Percentiles rank a stretch among this genome's conserved stretches.
These are phyloP conservation scores for Orthosia gracilis DNA, from an alignment of 2,888 invertebrate species.

Conservation along the genomic window DNA sequence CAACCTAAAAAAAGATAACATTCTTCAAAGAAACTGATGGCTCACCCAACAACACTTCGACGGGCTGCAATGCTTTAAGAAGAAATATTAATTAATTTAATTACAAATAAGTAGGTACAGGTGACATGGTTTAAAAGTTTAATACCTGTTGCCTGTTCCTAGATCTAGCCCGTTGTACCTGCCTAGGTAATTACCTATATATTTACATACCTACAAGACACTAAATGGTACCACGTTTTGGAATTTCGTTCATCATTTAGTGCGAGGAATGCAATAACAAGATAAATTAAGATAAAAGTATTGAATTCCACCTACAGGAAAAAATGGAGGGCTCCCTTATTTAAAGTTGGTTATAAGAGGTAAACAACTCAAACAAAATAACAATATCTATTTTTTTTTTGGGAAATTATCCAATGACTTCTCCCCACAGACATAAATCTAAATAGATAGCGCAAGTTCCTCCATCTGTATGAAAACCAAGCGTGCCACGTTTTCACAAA, in stretches of 20 bases:
- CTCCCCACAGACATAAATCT: too few relatives aligned
- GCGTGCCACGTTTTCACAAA: too few relatives aligned
- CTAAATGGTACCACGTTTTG: constrained; percentile 11
- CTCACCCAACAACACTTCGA: not conserved
- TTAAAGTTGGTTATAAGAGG: not conserved
- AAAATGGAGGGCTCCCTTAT: not conserved
- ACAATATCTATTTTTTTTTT: too few relatives aligned
- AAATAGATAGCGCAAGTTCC: too few relatives aligned
- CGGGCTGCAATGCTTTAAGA: not conserved
- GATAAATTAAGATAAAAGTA: constrained; percentile 8
- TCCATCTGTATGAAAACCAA: too few relatives aligned
- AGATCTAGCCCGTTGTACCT: not conserved
- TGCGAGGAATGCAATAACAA: constrained; percentile 32
- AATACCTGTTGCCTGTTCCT: not conserved
- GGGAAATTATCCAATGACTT: too few relatives aligned
- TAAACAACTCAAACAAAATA: too few relatives aligned
- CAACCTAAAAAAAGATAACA: constrained; percentile 10
- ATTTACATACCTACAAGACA: not conserved
- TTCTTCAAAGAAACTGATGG: constrained; percentile 3
- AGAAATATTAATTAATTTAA: constrained; percentile 46
- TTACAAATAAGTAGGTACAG: constrained; percentile 37
- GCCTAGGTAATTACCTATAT: constrained; percentile 1
- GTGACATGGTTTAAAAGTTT: constrained; percentile 18
- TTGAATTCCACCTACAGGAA: constrained; percentile 26
- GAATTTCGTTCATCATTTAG: constrained; percentile 26